These are phyloP conservation scores for Bombyx huttoni DNA, from an alignment of 2,888 invertebrate species.

Conservation along the genomic window DNA sequence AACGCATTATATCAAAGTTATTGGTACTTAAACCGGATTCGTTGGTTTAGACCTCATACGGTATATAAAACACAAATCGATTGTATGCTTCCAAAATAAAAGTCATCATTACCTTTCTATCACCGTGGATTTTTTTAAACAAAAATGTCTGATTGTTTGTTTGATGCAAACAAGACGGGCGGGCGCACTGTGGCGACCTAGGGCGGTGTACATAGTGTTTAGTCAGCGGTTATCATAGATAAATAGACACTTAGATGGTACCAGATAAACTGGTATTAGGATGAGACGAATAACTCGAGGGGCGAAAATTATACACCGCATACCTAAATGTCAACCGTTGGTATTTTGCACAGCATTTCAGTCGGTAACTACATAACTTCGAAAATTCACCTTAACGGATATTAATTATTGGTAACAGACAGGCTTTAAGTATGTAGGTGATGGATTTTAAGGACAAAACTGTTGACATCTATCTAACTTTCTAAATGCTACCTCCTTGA, in stretches of 20 bases:
- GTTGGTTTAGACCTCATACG: no score
- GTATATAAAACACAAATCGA: background rate
- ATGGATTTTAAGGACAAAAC: no score
- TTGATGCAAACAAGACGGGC: constrained; percentile 46
- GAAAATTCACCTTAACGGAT: no score
- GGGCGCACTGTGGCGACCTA: constrained; percentile 35
- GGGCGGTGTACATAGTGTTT: constrained; percentile 39
- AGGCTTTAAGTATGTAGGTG: no score
- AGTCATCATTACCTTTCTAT: constrained; percentile 17
- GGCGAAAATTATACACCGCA: background rate
- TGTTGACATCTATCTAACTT: no score
- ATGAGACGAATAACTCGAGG: constrained; percentile 4
- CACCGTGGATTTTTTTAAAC: constrained; percentile 4
- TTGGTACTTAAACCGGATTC: no score
- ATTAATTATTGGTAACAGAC: no score
- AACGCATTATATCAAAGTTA: no score
- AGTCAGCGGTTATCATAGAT: constrained; percentile 48
- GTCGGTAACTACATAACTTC: no score
- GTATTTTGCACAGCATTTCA: no score
- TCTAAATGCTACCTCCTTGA: no score
- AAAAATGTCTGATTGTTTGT: constrained; percentile 37
- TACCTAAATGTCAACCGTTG: background rate
- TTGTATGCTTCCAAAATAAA: constrained; percentile 10
- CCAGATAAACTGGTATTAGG: constrained; percentile 16
- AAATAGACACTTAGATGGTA: constrained; percentile 37